Conservation (phyloP, 2,888 invertebrate species). For the Lasioglossum oenotherae region DNA sequence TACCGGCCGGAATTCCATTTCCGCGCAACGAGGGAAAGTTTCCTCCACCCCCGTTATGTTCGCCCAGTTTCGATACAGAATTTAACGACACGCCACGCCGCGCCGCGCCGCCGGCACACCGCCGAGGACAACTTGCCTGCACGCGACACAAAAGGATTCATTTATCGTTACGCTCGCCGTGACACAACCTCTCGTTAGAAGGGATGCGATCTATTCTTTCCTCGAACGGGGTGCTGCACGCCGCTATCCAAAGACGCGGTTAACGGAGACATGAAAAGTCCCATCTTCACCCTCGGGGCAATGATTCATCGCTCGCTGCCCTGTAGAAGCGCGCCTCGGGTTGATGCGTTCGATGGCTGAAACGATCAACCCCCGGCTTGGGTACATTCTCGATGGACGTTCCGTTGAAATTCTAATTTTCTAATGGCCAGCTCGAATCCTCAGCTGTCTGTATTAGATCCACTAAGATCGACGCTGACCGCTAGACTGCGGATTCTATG, state of each 20-base stretch:
- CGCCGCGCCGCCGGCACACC: background rate
- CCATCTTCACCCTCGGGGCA: background rate
- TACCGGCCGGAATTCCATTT: background rate
- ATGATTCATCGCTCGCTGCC: background rate
- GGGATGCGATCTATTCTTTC: background rate
- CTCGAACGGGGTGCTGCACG: background rate
- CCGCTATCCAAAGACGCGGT: background rate
- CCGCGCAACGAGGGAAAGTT: conserved; percentile 22
- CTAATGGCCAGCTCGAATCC: background rate
- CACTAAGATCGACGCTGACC: too few relatives aligned
- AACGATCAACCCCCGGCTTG: too few relatives aligned
- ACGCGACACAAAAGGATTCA: conserved; percentile 29
- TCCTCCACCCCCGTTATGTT: background rate
- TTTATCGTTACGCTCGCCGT: background rate
- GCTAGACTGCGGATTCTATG: background rate
- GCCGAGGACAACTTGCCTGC: conserved; percentile 11
- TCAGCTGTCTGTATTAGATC: too few relatives aligned
- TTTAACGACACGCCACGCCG: background rate
- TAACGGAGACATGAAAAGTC: background rate
- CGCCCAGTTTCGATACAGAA: conserved; percentile 8
- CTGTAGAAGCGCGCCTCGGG: background rate
- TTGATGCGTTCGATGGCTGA: background rate
- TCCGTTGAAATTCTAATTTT: background rate
- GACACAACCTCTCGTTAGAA: conserved; percentile 4
- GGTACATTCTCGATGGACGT: background rate